A percentile compares a stretch with the other conserved stretches of the same genome.
phyloP scores from a whole-genome alignment of 2,888 invertebrate genomes.

The Dasysyrphus albostriatus region DNA sequence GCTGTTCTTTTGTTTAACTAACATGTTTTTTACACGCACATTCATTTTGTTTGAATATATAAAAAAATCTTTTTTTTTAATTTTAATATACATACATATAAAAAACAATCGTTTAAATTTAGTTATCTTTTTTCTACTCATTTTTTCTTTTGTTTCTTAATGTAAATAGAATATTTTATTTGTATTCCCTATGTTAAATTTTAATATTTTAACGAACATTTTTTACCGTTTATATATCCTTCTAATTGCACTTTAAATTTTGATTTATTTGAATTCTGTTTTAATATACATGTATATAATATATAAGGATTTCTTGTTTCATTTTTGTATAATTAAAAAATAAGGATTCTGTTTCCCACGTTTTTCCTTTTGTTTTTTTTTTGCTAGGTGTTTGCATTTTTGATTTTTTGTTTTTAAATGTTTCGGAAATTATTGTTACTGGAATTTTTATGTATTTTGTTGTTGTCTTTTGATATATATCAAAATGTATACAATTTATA shows the following conservation, averaged over 20 bases:
- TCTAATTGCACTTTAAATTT: slow-evolving; percentile 87
- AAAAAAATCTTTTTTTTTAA: slow-evolving; percentile 10
- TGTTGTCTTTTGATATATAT: slow-evolving; percentile 76
- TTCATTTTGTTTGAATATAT: slow-evolving; percentile 24
- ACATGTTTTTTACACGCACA: slow-evolving; percentile 42
- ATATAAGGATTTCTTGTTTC: slow-evolving; percentile 64
- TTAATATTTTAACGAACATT: slow-evolving; percentile 81
- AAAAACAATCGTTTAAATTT: slow-evolving; percentile 60
- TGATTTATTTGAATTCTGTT: slow-evolving; percentile 77
- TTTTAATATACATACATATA: slow-evolving; percentile 24
- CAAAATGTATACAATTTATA: slow-evolving; percentile 72
- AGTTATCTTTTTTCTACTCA: slow-evolving; percentile 63
- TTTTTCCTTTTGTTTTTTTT: slow-evolving; percentile 58
- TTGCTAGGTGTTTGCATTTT: slow-evolving; percentile 67
- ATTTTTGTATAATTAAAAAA: slow-evolving; percentile 73
- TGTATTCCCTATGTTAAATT: slow-evolving; percentile 77
- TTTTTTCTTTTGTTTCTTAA: slow-evolving; percentile 84
- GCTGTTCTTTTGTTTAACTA: slow-evolving; percentile 33
- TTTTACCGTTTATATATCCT: slow-evolving; percentile 84
- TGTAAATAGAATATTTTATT: slow-evolving; percentile 85
- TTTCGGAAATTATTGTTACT: slow-evolving; percentile 70
- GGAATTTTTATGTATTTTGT: slow-evolving; percentile 68
- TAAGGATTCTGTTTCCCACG: slow-evolving; percentile 66
- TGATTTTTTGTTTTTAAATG: slow-evolving; percentile 70
- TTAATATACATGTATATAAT: slow-evolving; percentile 71